Conservation (phyloP, 2,797 vertebrate species). For the Ceryle rudis region DNA sequence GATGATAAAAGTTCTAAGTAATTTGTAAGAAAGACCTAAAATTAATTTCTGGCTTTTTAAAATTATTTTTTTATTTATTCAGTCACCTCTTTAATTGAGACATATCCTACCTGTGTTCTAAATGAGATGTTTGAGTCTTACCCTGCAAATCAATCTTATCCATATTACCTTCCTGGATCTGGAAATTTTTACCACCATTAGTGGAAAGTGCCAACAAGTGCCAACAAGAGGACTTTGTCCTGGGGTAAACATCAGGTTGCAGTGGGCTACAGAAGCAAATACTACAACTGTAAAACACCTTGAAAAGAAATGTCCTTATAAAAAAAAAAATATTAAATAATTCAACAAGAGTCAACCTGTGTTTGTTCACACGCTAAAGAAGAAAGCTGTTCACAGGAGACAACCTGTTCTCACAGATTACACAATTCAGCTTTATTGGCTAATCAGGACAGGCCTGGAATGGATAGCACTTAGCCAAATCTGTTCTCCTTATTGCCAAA, state of each 20-base stretch:
- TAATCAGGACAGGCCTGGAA: neutral
- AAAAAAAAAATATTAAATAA: too few species aligned
- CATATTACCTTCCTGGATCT: neutral
- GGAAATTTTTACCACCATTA: neutral
- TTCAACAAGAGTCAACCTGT: accelerated
- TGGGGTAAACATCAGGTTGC: neutral
- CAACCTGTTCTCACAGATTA: neutral
- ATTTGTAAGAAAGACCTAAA: neutral
- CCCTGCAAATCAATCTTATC: neutral
- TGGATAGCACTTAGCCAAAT: neutral
- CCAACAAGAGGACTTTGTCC: neutral
- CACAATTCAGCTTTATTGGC: neutral
- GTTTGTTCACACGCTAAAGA: neutral
- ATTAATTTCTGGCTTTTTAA: neutral
- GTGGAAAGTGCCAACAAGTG: neutral
- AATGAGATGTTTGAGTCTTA: neutral
- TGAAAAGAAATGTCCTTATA: neutral
- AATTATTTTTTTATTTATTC: neutral
- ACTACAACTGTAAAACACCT: neutral
- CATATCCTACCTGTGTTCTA: neutral
- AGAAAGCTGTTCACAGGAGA: neutral
- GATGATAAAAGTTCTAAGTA: neutral
- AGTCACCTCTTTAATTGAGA: neutral
- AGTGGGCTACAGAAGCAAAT: neutral
- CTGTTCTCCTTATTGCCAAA: neutral